Evolutionary conservation across 2,797 vertebrate genomes (phyloP), one percentile per base, ranked within the genome.

Genomic region (Luscinia luscinia): DNA sequence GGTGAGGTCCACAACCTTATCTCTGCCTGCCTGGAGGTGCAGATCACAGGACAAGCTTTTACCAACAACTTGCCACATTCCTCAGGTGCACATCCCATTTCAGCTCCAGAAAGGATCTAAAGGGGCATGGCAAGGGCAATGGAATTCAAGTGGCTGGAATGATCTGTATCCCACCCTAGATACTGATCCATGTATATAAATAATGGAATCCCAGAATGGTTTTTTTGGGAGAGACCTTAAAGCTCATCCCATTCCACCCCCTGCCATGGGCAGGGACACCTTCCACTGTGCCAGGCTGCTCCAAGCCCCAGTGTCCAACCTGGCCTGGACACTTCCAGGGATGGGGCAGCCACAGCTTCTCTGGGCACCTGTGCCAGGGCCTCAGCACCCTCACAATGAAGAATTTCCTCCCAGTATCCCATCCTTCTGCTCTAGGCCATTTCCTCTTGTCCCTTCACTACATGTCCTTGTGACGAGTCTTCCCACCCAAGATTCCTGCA

Each of bases 11-110:
- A 3, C 5, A 74, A 19, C 17, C 26, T 45, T 4, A 14, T 17
- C 36, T 52, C 68, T 77, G 28, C 34, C 75, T 30, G 22, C 57
- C 59, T 46, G 10, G 49, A 57, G 17, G 28, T 18, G 24, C 18
- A 15, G 63, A 6, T 78, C 34, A 49, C 40, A 43, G 40, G 23
- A 49, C 9, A 36, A 12, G 12, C 7, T 69, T 64, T 43, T 10
- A 49, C 48, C 54, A 61, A 21, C 30, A 48, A 4, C 61, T 24
- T 13, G 12, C 28, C 1, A 0, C 0, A 4, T 20, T 75, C 62
- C 45, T 63, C 16, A 9, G 28, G 34, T 34, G 34, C 34, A 34
- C 34, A 34, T 34, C 34, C 34, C 34, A 34, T 34, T 34, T 34
- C 34, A 34, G 34, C 1, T 9, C 43, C n/a, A 22, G 26, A 18